Base-by-base conservation (phyloP, 2,888 invertebrate genomes). In the Hofmannophila pseudospretella region DNA sequence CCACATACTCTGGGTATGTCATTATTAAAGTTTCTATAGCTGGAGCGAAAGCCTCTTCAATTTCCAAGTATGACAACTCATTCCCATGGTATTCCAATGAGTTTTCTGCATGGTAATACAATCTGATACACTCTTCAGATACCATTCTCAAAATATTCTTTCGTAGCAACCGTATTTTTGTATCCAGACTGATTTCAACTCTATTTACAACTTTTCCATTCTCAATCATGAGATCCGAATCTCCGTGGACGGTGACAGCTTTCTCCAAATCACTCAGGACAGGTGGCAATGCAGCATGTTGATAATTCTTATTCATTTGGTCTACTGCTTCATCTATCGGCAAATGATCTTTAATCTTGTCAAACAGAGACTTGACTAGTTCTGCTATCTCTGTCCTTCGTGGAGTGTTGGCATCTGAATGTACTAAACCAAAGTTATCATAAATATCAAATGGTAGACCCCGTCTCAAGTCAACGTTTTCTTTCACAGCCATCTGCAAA, bases 211-310 rank as follows among this genome's bases (percentile, higher is more conserved):
- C 89, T 47, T 77, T 59, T 0, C 94, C 94, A 49, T 90, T 75
- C 19, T 79, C 71, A 36, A 87, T 69, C 88, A 95, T 92, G 5
- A 76, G 75, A 67, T 93, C 93, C 1, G 92, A 92, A 43, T 93
- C 93, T 16, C 92, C 92, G 57, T 90, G 90, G 0, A 94, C 90
- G 5, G 94, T 94, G 35, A 92, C 89, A 2, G 77, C 63, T 44
- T 88, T 89, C 71, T 97, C 97, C 9, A 77, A 75, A 47, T 88
- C 79, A 14, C 88, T 89, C 1, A 95, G 69, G 19, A 91, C 88
- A 0, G 98, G 98, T 0, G 99, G 98, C 36, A 99, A 78, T 2
- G 95, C 94, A 72, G 95, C 95, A 58, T 94, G 92, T 65, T 97
- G 93, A 61, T 93, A 96, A 49, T 91, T 90, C 57, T 93, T 94